These are phyloP conservation scores for Habropoda laboriosa DNA, from an alignment of 1,140 invertebrate genomes.

Conservation along the genomic window DNA sequence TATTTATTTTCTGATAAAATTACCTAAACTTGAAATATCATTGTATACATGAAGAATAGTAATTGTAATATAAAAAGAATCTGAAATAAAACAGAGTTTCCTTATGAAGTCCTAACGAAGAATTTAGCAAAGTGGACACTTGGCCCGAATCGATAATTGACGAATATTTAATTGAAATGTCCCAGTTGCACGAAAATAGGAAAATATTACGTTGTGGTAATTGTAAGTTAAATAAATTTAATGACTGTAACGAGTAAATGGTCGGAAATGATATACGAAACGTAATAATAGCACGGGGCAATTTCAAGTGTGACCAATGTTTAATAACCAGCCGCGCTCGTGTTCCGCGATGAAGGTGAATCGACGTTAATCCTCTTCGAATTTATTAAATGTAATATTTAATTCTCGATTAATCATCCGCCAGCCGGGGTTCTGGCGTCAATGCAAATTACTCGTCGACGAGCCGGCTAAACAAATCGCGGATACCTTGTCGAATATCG, in stretches of 20 bases:
- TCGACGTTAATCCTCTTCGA: slow-evolving; percentile 18
- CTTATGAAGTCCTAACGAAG: too few relatives aligned
- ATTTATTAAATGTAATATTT: slow-evolving; percentile 48
- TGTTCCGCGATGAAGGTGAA: neutral
- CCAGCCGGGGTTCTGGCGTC: neutral
- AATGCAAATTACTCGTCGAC: slow-evolving; percentile 27
- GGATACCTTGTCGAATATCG: slow-evolving; percentile 28
- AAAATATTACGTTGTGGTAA: neutral
- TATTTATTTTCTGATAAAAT: too few relatives aligned
- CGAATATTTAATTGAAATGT: too few relatives aligned
- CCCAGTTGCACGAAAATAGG: neutral
- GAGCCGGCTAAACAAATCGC: slow-evolving; percentile 21
- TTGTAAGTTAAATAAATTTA: slow-evolving; percentile 29
- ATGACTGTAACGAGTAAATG: neutral
- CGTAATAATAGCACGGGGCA: neutral
- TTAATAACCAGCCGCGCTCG: slow-evolving; percentile 15
- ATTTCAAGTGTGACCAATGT: slow-evolving; percentile 13
- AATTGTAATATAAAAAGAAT: too few relatives aligned
- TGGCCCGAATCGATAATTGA: too few relatives aligned
- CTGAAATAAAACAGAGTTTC: too few relatives aligned
- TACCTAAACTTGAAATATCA: too few relatives aligned
- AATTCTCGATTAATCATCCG: slow-evolving; percentile 28
- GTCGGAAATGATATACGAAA: neutral
- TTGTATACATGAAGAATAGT: too few relatives aligned
- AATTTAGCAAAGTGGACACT: too few relatives aligned